These are phyloP conservation scores for Himalopsyche kuldschensis DNA, from an alignment of 2,888 invertebrate species.

Conservation along the genomic window DNA sequence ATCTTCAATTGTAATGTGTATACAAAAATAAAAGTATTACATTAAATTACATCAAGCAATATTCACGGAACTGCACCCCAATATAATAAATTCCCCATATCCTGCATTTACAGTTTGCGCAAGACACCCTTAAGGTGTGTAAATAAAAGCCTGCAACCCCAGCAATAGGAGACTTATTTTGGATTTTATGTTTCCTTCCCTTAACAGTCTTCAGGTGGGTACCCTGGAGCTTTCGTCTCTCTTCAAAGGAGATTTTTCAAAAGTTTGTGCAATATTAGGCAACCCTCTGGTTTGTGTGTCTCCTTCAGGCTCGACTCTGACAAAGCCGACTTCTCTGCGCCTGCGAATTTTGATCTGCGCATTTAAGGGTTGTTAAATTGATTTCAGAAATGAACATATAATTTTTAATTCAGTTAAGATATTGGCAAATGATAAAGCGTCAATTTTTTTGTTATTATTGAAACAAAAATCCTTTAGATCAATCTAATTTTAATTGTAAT, in stretches of 20 bases:
- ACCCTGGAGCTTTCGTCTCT: not conserved
- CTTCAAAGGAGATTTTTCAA: not conserved
- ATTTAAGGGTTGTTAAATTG: not conserved
- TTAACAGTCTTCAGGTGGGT: not conserved
- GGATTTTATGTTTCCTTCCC: conserved; percentile 16
- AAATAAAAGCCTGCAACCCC: conserved; percentile 22
- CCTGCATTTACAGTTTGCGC: conserved; percentile 28
- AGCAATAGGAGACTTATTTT: not conserved
- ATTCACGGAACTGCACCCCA: not conserved
- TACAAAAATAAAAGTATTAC: too few relatives aligned
- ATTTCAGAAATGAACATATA: not conserved
- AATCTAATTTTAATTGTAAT: too few relatives aligned
- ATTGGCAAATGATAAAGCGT: too few relatives aligned
- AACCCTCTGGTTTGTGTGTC: not conserved
- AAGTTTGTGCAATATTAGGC: not conserved
- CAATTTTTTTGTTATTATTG: too few relatives aligned
- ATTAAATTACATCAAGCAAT: too few relatives aligned
- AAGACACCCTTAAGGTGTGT: conserved; percentile 38
- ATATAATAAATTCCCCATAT: not conserved
- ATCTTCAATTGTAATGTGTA: too few relatives aligned
- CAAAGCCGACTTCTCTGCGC: not conserved
- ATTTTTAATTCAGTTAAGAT: too few relatives aligned
- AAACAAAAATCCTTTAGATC: too few relatives aligned
- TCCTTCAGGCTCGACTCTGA: not conserved
- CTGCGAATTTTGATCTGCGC: not conserved